Base-by-base conservation (phyloP, 2,888 invertebrate species). In the Drosophila borealis region DNA sequence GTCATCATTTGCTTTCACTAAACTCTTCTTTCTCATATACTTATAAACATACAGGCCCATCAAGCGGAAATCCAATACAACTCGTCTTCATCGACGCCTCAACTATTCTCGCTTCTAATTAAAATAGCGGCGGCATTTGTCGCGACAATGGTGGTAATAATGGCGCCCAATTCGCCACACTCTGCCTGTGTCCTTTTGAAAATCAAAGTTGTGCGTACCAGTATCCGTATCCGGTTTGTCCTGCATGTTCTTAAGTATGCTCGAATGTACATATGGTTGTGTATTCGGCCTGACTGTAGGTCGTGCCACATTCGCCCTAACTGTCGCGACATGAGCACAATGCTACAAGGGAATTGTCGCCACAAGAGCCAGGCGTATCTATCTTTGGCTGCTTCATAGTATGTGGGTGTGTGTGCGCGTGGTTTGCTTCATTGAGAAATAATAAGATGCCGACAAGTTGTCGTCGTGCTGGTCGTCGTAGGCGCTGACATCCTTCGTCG, bases 71-170 rank as follows among this genome's bases (percentile, higher is more conserved):
- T 46, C 10, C 34, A 34, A 36, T 42, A 60, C 29, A 68, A 64
- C 42, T 61, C 63, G 60, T 63, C 80, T 69, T 49, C 46, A 71
- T 61, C 53, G 76, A 54, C 65, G 60, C 61, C 63, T 42, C 65
- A 54, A 70, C 70, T 69, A 73, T 75, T 78, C 71, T 73, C 65
- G 66, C 67, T 76, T 87, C 84, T 84, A 89, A 88, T 88, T 88
- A 73, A 66, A 59, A 76, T 64, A 81, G 55, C 79, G 78, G 74
- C 76, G 77, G 69, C 85, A 85, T 84, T 88, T 81, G 89, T 80
- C 90, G 88, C 88, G 89, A 78, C 89, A 82, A 74, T 86, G 82
- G 86, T 74, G 86, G 75, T 78, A 85, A 88, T 82, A 89, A 82
- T 82, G 89, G 85, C 85, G 85, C 82, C 89, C 79, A 71, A 81